Base-by-base conservation (phyloP, 2,888 invertebrate species). In the Euclidia mi region DNA sequence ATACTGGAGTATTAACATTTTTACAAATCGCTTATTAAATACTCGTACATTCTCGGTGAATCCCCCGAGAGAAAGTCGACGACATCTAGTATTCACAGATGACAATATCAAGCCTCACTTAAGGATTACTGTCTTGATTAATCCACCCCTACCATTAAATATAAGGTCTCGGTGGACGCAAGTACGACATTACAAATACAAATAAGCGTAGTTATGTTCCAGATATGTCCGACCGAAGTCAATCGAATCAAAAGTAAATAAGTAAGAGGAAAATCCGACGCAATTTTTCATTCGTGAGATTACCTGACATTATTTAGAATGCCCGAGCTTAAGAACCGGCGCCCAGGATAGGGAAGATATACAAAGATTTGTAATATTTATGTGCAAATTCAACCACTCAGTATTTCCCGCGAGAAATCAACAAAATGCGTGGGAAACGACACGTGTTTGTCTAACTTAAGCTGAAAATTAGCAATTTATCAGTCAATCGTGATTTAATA, bases 371-470 rank as follows among this genome's bases (percentile, higher is more conserved):
- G 61, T 70, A 65, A 60, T 60, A 60, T 78, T 67, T 65, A 74
- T 70, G 71, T 49, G 63, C 50, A 67, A 69, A 62, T 71, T 59
- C 57, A 58, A 55, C 58, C 53, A 55, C 44, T 51, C 53, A 42
- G 18, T 61, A 68, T 78, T 74, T 80, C 78, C 78, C 77, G 43
- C 37, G 79, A 81, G 80, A 76, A 71, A 76, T 75, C 59, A 72
- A 62, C 69, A 41, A 11, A 49, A 51, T 43, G 28, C 49, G 32
- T 48, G 43, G 51, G 63, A 45, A 59, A 52, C 44, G 47, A 56
- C 48, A 51, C 61, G 49, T 59, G 62, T 58, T 48, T 28, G 35
- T 38, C 52, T 49, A 44, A 61, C 61, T 65, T 50, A n/a, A n/a
- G n/a, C n/a, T n/a, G n/a, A n/a, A n/a, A n/a, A n/a, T 68, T 29